Evolutionary conservation across 2,113 vertebrate genomes (phyloP).

Genomic region (Lota lota): DNA sequence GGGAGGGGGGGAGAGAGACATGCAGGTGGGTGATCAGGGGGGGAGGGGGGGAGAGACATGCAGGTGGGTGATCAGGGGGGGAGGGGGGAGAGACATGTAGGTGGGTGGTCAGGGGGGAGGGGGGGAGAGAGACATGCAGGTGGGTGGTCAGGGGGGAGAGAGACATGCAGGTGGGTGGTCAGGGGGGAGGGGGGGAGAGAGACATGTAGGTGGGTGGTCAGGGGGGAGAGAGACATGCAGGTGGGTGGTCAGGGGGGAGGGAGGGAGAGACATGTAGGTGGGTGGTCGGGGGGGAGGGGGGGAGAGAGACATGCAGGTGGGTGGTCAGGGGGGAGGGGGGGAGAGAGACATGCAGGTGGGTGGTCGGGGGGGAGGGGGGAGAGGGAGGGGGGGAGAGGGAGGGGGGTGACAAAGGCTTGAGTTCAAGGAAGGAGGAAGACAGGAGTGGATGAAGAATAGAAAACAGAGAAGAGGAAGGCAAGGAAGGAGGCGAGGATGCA

Average conservation of each 20-base stretch:
- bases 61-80: too few relatives aligned
- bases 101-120: too few relatives aligned
- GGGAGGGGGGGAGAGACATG: too few relatives aligned
- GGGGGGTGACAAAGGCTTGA: background rate
- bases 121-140: too few relatives aligned
- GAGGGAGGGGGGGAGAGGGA: slow-evolving; percentile 87
- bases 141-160: slow-evolving; percentile 59
- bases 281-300: too few relatives aligned
- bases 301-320: slow-evolving; percentile 93
- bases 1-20: too few relatives aligned
- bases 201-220: slow-evolving; percentile 77
- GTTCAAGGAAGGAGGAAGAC: slow-evolving; percentile 13
- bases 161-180: slow-evolving; percentile 89
- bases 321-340: slow-evolving; percentile 7
- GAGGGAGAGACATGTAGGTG: slow-evolving; percentile 83
- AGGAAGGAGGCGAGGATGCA: background rate
- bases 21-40: too few relatives aligned
- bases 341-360: slow-evolving; percentile 86
- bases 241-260: too few relatives aligned
- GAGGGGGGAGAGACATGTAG: too few relatives aligned
- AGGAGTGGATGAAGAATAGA: background rate
- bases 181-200: slow-evolving; percentile 67
- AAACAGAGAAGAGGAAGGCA: background rate
- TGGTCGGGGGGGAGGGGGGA: slow-evolving; percentile 55
- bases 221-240: slow-evolving; percentile 85